Evolutionary conservation across 1,140 invertebrate genomes (phyloP).

Genomic region (Bombus affinis): DNA sequence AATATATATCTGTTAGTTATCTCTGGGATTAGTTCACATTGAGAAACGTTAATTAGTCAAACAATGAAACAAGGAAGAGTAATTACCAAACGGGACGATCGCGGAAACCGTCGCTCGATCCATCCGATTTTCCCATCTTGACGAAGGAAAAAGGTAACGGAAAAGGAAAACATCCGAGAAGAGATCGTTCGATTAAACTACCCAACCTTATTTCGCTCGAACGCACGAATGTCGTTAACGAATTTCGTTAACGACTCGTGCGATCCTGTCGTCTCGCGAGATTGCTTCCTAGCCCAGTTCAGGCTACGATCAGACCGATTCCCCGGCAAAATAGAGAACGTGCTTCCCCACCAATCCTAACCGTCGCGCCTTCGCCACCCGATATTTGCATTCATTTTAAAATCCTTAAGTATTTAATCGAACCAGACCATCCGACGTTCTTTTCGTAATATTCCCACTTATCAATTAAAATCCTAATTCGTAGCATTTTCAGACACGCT

Average conservation of each 20-base stretch:
- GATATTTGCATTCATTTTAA: conserved; percentile 22
- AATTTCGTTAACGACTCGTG: conserved; percentile 72
- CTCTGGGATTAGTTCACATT: background rate
- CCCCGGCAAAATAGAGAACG: conserved; percentile 31
- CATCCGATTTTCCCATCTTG: conserved; percentile 46
- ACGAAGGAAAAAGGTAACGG: conserved; percentile 17
- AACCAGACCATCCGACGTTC: background rate
- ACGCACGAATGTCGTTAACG: conserved; percentile 69
- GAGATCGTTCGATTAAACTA: conserved; percentile 65
- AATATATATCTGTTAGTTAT: too few relatives aligned
- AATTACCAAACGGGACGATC: conserved; percentile 5
- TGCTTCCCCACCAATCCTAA: background rate
- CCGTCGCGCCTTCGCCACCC: background rate
- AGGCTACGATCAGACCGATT: conserved; percentile 41
- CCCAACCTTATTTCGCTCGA: conserved; percentile 61
- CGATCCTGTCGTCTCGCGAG: conserved; percentile 60
- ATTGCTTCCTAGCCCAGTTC: conserved; percentile 50
- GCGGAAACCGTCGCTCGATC: conserved; percentile 14
- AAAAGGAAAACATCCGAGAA: conserved; percentile 37
- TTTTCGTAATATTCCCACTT: background rate
- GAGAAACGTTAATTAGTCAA: conserved; percentile 4
- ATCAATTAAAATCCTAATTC: background rate
- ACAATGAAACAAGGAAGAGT: background rate
- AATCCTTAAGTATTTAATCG: conserved; percentile 3
- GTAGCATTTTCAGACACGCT: background rate